Evolutionary conservation across 2,113 vertebrate species (phyloP).

Genomic region (Phrynosoma blainvillii): DNA sequence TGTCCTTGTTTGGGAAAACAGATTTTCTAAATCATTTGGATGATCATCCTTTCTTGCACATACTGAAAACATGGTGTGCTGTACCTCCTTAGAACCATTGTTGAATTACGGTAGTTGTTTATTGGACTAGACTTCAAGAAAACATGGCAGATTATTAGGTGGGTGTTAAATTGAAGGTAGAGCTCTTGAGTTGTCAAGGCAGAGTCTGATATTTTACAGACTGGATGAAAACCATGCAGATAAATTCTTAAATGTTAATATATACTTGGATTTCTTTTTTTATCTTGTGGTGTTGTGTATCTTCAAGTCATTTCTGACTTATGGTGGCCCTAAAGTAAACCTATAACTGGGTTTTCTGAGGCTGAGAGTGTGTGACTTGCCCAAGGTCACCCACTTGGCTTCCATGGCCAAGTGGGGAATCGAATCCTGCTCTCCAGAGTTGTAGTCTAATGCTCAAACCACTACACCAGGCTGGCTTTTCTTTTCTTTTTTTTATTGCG

Average conservation of each 20-base stretch:
- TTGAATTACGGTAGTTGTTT: fast-evolving
- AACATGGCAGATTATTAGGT: fast-evolving
- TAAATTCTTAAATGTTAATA: not conserved
- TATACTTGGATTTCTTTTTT: not conserved
- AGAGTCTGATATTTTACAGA: not conserved
- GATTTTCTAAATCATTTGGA: slow-evolving; percentile 53
- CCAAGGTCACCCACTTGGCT: too few relatives aligned
- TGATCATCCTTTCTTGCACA: not conserved
- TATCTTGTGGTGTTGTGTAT: not conserved
- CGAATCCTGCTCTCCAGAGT: too few relatives aligned
- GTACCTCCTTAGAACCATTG: not conserved
- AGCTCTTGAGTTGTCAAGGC: fast-evolving
- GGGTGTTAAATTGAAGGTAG: not conserved
- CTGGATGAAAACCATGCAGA: slow-evolving; percentile 44
- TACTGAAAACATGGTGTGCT: not conserved
- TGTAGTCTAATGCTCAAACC: too few relatives aligned
- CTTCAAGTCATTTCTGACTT: too few relatives aligned
- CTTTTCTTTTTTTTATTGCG: not conserved
- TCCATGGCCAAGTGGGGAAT: too few relatives aligned
- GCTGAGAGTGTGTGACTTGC: too few relatives aligned
- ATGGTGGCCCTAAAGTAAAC: too few relatives aligned
- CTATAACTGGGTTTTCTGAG: too few relatives aligned
- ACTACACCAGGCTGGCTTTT: too few relatives aligned
- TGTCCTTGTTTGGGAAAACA: slow-evolving; percentile 25
- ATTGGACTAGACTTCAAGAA: fast-evolving